phyloP scores from a whole-genome alignment of 1,140 invertebrate species.

The Euura lappo region DNA sequence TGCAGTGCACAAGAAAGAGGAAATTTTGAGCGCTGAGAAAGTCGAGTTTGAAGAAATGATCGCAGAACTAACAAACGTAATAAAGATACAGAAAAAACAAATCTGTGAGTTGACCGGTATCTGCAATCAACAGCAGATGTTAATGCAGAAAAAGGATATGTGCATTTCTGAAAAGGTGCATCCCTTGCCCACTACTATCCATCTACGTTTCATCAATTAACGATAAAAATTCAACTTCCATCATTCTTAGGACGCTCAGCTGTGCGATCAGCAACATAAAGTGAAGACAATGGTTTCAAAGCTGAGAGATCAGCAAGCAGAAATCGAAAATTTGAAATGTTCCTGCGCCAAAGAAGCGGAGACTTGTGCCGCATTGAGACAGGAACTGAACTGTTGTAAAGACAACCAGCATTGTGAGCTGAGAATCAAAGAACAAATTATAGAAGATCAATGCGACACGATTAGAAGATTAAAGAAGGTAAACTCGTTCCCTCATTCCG shows the following conservation, averaged over 20 bases:
- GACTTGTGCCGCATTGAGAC: conserved; percentile 26
- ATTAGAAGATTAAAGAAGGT: conserved; percentile 43
- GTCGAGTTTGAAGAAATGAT: conserved; percentile 31
- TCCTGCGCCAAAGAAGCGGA: conserved; percentile 32
- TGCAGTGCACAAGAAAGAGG: conserved; percentile 28
- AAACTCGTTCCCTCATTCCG: conserved; percentile 5
- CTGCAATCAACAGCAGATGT: conserved; percentile 31
- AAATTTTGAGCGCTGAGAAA: conserved; percentile 26
- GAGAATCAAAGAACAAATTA: conserved; percentile 44
- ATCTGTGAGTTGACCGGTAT: conserved; percentile 33
- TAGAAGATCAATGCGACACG: conserved; percentile 38
- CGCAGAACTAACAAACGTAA: conserved; percentile 31
- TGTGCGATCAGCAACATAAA: conserved; percentile 21
- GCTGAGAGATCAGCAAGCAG: conserved; percentile 26
- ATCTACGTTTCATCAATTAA: background rate
- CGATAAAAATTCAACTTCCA: background rate
- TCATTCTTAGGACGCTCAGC: conserved; percentile 30
- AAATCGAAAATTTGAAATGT: conserved; percentile 33
- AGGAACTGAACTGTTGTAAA: conserved; percentile 33
- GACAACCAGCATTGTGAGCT: conserved; percentile 37
- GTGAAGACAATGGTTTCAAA: conserved; percentile 25
- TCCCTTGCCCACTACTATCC: background rate
- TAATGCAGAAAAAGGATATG: conserved; percentile 28
- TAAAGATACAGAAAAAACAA: conserved; percentile 34
- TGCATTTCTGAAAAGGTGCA: conserved; percentile 26